Evolutionary conservation across 2,888 invertebrate genomes (phyloP), one percentile per base, ranked within the genome.

Genomic region (Theretra japonica): DNA sequence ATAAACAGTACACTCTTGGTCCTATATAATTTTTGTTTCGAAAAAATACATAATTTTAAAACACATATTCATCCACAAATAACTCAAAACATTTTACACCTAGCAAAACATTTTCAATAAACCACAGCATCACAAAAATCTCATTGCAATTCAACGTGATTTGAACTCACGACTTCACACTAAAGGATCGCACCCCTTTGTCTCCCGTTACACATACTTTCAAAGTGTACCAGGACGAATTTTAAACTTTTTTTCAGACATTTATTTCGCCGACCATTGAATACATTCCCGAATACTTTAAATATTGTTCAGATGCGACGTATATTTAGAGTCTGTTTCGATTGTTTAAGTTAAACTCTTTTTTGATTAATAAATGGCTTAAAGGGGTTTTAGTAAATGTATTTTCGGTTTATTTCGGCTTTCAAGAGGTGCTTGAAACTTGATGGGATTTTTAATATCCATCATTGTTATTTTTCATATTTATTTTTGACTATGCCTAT

Each of bases 121-220:
- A 11, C 59, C 59, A 28, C 30, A 33, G 19, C 41, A 65, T 48
- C 65, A 23, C 48, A 65, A 65, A 23, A 41, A 65, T 65, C 48
- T 48, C 65, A 65, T 65, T 65, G 65, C 17, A 65, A 65, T 65
- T 65, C 65, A 65, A 6, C 65, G 65, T 65, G 65, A 65, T 65
- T 65, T 23, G 48, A 48, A 65, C 65, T 65, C 65, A 65, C 65
- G 65, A 65, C 41, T 41, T 65, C 65, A 65, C 65, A 65, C 65
- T 23, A 48, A 23, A 17, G 48, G 41, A 41, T 25, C 65, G 65
- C 65, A 65, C 65, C 48, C 53, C 65, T 65, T 65, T 48, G 65
- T 48, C 60, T 60, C 65, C 17, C 65, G 65, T 48, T 65, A 65
- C 65, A 65, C 65, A 65, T 65, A 65, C 23, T 65, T 23, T 15